Base-by-base conservation (phyloP, 2,888 invertebrate genomes). In the Drosophila pseudotakahashii region DNA sequence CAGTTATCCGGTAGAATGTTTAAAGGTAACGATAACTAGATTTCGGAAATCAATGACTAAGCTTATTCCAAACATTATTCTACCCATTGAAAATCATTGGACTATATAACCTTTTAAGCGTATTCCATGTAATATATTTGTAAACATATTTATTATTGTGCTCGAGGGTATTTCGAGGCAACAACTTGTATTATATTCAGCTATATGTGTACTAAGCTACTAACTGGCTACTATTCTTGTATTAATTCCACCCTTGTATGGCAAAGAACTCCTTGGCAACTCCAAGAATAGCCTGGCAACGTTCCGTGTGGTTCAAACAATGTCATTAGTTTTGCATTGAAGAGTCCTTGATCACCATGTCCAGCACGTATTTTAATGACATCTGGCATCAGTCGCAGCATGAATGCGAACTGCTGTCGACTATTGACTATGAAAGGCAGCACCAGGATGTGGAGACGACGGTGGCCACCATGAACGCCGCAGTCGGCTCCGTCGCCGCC, bases 321-420 rank as follows among this genome's bases (percentile, higher is more conserved):
- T 11, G 7, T 2, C 7, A 11, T 59, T 1, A 41, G 41, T 2
- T 51, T 50, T 50, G 1, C 7, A 42, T 53, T 11, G 50, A 36
- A 5, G 23, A 51, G 10, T 75, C 11, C 26, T 4, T 16, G 32
- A 41, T 53, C 1, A 81, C 26, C 68, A 97, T 97, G 97, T 96
- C 97, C 0, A 96, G 95, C 83, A 92, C 92, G 88, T 95, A 95
- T 0, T 97, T 96, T 88, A 94, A 95, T 72, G 93, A 94, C 69
- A 90, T 96, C 52, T 95, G 97, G 93, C 93, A 93, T 53, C 93
- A 94, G 68, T 94, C 95, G 0, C 94, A 95, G 87, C 87, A 88
- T 30, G 92, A 92, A 48, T 85, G 94, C 9, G 92, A 92, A 58
- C 68, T 84, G 19, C 58, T 92, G 45, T 90, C 91, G 5, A 83